These are phyloP conservation scores for Onthophagus sagittarius DNA, from an alignment of 2,888 invertebrate species.

Conservation along the genomic window DNA sequence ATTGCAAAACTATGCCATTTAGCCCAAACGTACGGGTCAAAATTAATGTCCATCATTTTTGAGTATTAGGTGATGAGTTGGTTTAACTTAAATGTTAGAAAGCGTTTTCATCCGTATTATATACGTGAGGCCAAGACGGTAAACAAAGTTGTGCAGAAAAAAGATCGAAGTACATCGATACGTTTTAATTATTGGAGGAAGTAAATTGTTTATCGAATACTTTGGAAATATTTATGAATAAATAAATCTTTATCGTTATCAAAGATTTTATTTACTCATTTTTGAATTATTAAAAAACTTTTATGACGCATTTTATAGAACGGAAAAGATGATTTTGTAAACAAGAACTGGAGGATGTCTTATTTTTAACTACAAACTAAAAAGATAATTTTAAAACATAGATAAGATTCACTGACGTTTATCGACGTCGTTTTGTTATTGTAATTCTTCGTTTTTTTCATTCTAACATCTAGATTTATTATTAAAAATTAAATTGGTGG, in stretches of 20 bases:
- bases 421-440: background rate
- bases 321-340: background rate
- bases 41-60: background rate
- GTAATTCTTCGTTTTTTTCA: background rate
- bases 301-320: background rate
- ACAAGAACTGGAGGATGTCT: background rate
- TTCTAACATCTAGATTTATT: too few relatives aligned
- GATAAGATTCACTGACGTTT: background rate
- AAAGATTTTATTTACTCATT: too few relatives aligned
- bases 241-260: too few relatives aligned
- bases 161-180: too few relatives aligned
- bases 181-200: too few relatives aligned
- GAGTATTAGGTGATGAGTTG: background rate
- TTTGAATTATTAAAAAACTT: background rate
- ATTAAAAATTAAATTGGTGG: too few relatives aligned
- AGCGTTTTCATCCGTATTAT: background rate
- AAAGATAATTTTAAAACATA: background rate
- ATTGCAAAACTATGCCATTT: background rate
- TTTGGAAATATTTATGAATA: too few relatives aligned
- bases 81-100: background rate
- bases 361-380: background rate
- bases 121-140: too few relatives aligned
- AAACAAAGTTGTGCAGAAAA: too few relatives aligned
- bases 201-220: too few relatives aligned
- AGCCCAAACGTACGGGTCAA: background rate